These are phyloP conservation scores for Trididemnum clinides DNA, from an alignment of 23 tunicate genomes.

Conservation along the genomic window DNA sequence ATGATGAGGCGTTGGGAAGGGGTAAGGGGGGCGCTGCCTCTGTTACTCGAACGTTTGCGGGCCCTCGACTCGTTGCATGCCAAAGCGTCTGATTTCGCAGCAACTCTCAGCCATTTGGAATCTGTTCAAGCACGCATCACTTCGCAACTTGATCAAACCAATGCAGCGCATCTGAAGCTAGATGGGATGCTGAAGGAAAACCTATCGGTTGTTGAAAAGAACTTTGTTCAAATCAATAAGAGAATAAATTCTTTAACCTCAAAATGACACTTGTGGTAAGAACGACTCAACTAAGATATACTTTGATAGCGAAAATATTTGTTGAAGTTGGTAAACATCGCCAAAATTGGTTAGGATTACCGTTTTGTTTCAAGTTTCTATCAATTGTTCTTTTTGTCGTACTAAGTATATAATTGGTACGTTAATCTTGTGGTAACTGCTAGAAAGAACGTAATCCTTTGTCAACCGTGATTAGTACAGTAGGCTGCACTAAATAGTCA, in stretches of 20 bases:
- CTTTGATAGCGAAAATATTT: too few relatives aligned
- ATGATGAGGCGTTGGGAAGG: conserved; percentile 76
- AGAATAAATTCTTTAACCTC: conserved; percentile 24
- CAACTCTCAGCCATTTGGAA: conserved; percentile 64
- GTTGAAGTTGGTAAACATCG: too few relatives aligned
- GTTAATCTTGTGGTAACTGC: too few relatives aligned
- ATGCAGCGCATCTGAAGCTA: conserved; percentile 49
- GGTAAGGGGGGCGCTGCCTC: conserved; percentile 58
- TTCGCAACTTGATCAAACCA: conserved; percentile 36
- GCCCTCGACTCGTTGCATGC: conserved; percentile 60
- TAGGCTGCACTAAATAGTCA: too few relatives aligned
- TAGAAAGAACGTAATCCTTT: too few relatives aligned
- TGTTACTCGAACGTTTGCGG: conserved; percentile 44
- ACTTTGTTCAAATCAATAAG: conserved; percentile 57
- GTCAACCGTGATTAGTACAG: too few relatives aligned
- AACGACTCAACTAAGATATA: too few relatives aligned
- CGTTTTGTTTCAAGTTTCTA: too few relatives aligned
- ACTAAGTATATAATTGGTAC: too few relatives aligned
- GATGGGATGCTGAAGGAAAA: conserved; percentile 55
- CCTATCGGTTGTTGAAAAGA: conserved; percentile 47
- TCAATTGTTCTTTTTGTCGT: too few relatives aligned
- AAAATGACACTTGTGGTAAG: too few relatives aligned
- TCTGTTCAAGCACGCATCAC: conserved; percentile 60
- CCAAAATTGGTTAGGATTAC: too few relatives aligned
- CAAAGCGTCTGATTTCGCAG: conserved; percentile 59